Evolutionary conservation across 2,797 vertebrate genomes (phyloP).

Genomic region (Rhinogobio ventralis): DNA sequence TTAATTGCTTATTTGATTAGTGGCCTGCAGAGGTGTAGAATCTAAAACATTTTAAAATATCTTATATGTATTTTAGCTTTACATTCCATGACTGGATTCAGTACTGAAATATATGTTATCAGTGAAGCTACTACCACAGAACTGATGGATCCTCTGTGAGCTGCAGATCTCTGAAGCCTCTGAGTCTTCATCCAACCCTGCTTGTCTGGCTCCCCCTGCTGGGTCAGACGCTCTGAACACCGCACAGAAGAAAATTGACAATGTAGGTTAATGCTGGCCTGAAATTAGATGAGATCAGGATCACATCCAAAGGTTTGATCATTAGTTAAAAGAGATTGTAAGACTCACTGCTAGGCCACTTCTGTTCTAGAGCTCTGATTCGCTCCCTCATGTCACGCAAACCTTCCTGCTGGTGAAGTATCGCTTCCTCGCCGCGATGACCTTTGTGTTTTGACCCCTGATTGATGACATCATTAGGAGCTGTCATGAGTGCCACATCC

Average conservation of each 20-base stretch:
- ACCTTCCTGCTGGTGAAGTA: constrained; percentile 75
- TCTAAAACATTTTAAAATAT: too few species aligned
- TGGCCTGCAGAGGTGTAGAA: too few species aligned
- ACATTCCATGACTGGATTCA: not conserved
- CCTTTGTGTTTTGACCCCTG: constrained; percentile 73
- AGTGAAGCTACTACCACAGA: constrained; percentile 36
- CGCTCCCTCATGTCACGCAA: constrained; percentile 71
- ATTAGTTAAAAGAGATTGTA: not conserved
- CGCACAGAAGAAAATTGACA: constrained; percentile 3
- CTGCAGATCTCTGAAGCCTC: constrained; percentile 7
- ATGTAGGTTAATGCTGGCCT: not conserved
- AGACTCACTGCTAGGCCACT: constrained; percentile 65
- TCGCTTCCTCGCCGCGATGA: constrained; percentile 73
- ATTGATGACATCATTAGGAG: constrained; percentile 63
- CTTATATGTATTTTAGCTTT: too few species aligned
- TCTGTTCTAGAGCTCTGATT: constrained; percentile 71
- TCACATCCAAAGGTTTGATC: constrained; percentile 18
- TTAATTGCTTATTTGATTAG: not conserved
- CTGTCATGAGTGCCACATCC: constrained; percentile 55
- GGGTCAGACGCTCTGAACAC: constrained; percentile 27
- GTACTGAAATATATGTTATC: not conserved
- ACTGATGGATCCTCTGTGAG: constrained; percentile 29
- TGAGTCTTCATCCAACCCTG: constrained; percentile 44
- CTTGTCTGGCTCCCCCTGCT: constrained; percentile 56
- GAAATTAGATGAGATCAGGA: not conserved